Conservation (phyloP, 2,797 vertebrate genomes). For the Dryobates pubescens region DNA sequence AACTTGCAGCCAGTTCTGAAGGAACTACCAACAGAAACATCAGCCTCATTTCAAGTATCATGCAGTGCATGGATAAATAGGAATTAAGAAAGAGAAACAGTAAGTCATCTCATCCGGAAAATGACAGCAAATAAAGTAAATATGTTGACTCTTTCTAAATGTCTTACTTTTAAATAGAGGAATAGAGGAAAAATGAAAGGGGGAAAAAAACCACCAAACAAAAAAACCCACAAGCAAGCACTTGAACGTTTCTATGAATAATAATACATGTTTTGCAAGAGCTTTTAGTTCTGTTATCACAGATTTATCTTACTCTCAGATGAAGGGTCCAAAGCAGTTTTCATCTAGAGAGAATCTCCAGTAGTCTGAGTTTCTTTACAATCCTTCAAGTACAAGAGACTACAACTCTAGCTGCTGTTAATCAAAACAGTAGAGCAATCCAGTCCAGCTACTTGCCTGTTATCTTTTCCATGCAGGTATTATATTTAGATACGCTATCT, state of each 20-base stretch:
- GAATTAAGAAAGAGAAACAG: accelerated
- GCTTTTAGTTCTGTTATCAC: not conserved
- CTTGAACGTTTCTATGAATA: not conserved
- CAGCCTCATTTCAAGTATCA: not conserved
- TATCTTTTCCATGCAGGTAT: not conserved
- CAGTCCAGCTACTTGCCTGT: not conserved
- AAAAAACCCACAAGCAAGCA: not conserved
- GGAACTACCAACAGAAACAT: not conserved
- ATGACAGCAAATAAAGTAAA: accelerated
- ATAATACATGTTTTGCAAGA: accelerated
- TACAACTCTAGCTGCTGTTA: not conserved
- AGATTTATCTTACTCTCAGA: not conserved
- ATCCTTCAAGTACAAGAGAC: not conserved
- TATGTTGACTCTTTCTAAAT: not conserved
- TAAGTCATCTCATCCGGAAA: not conserved
- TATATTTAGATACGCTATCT: accelerated
- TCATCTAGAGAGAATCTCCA: not conserved
- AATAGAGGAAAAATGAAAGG: not conserved
- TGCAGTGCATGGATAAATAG: accelerated
- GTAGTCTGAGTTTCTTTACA: not conserved
- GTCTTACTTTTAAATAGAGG: not conserved
- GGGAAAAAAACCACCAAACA: too few relatives aligned
- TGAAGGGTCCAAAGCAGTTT: not conserved
- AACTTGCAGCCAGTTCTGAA: not conserved
- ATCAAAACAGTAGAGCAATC: not conserved